Percentiles rank a stretch among this genome's conserved stretches.
Conservation (phyloP, 2,113 vertebrate genomes). For the Semicossyphus pulcher region DNA sequence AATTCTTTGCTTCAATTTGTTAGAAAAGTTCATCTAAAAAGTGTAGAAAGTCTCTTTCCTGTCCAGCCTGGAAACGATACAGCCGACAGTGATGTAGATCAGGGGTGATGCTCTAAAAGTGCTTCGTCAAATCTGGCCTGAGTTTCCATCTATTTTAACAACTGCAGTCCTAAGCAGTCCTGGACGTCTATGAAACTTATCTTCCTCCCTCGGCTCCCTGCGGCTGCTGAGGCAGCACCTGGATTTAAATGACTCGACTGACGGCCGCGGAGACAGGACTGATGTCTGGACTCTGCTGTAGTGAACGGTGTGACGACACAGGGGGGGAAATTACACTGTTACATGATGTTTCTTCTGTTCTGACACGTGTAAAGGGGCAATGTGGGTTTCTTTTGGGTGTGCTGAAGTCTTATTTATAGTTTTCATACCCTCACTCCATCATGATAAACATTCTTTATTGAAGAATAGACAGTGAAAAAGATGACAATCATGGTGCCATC, state of each 20-base stretch:
- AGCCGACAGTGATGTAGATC: too few relatives aligned
- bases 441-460: too few relatives aligned
- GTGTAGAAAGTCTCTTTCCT: background rate
- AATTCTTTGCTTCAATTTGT: too few relatives aligned
- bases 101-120: constrained; percentile 23
- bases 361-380: constrained; percentile 6
- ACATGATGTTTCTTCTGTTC: background rate
- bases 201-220: too few relatives aligned
- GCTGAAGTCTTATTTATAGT: too few relatives aligned
- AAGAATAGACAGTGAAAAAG: too few relatives aligned
- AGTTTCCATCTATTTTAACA: constrained; percentile 67
- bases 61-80: background rate
- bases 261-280: constrained; percentile 40
- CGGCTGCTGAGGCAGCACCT: constrained; percentile 72
- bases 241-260: constrained; percentile 60
- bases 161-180: constrained; percentile 68
- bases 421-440: too few relatives aligned
- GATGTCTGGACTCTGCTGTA: constrained; percentile 10
- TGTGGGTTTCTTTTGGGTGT: background rate
- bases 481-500: too few relatives aligned
- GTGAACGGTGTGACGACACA: constrained; percentile 9
- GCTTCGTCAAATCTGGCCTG: constrained; percentile 46
- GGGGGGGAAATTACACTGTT: constrained; percentile 19
- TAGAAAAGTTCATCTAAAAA: too few relatives aligned
- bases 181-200: constrained; percentile 62